A percentile compares a stretch with the other conserved stretches of the same genome.
Evolutionary conservation across 2,797 vertebrate genomes (phyloP).

Genomic region (Ispidina lecontei): DNA sequence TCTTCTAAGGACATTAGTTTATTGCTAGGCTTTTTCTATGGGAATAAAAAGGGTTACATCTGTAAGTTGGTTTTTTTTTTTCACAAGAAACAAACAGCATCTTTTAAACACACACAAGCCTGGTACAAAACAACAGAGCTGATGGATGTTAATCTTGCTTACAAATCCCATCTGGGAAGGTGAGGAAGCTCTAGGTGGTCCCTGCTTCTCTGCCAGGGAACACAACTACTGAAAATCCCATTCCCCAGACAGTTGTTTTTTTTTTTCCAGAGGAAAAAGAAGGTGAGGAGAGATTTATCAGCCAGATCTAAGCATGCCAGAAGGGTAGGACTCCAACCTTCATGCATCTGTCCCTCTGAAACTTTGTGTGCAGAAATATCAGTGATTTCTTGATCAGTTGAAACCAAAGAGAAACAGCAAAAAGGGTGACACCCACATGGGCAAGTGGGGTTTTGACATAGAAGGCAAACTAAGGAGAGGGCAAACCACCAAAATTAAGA

Average conservation of each 20-base stretch:
- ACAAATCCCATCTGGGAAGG: slow-evolving; percentile 43
- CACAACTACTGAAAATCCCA: slow-evolving; percentile 19
- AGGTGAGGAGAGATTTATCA: slow-evolving; percentile 31
- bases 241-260: neutral
- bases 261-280: slow-evolving; percentile 37
- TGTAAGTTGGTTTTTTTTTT: neutral
- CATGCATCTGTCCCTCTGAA: slow-evolving; percentile 47
- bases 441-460: neutral
- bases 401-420: neutral
- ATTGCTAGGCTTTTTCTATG: neutral
- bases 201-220: neutral
- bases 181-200: slow-evolving; percentile 45
- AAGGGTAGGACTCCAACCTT: slow-evolving; percentile 20
- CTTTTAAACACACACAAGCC: slow-evolving; percentile 1
- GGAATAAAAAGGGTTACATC: neutral
- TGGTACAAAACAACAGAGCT: slow-evolving; percentile 22
- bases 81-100: neutral
- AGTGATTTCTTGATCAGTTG: slow-evolving; percentile 45
- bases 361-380: slow-evolving; percentile 69
- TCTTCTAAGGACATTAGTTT: neutral
- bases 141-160: neutral
- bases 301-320: slow-evolving; percentile 47
- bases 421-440: neutral
- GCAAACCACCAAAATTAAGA: neutral
- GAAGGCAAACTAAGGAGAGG: neutral